Evolutionary conservation across 1,140 invertebrate genomes (phyloP), one percentile per base, ranked within the genome.

Genomic region (Cotesia vestalis): DNA sequence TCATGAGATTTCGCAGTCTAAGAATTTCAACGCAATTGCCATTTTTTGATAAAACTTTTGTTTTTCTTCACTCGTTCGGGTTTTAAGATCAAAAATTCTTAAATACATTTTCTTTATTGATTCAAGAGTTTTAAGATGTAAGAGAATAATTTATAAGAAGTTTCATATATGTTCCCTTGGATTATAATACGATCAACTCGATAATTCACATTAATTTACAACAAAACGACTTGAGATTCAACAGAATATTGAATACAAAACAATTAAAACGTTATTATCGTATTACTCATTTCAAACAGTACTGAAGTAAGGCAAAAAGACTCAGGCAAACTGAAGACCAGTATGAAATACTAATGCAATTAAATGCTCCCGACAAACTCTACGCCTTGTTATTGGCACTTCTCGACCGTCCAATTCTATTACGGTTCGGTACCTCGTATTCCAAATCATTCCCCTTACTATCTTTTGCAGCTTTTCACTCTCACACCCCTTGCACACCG

Each of bases 271-370:
- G 17, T 55, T 55, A 14, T 55, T 20, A 20, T 55, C 12, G 3
- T 5, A 55, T 55, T 55, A 55, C 17, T 55, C 53, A 55, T 55
- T 59, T 20, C 20, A 59, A 55, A 55, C 6, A 14, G 12, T 59
- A 59, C 17, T 20, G 17, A 36, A n/a, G 14, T 36, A 4, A n/a
- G 12, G 3, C 34, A 2, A 62, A 62, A 62, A 62, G 60, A 62
- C 35, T 62, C 27, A 69, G 69, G 53, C 14, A 35, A 59, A 59
- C 14, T 59, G 57, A 59, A 59, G 57, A 59, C 57, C 17, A 59
- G 76, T 75, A 84, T 84, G 78, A 84, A 83, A 82, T 84, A 84
- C 79, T 84, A 84, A 84, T 72, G 81, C 81, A 83, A 84, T 84
- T 84, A 84, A 84, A 84, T 74, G 73, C 75, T 73, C 76, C 78